Evolutionary conservation across 2,113 vertebrate genomes (phyloP), one percentile per base, ranked within the genome.

Genomic region (Trochalopteron elliotii): DNA sequence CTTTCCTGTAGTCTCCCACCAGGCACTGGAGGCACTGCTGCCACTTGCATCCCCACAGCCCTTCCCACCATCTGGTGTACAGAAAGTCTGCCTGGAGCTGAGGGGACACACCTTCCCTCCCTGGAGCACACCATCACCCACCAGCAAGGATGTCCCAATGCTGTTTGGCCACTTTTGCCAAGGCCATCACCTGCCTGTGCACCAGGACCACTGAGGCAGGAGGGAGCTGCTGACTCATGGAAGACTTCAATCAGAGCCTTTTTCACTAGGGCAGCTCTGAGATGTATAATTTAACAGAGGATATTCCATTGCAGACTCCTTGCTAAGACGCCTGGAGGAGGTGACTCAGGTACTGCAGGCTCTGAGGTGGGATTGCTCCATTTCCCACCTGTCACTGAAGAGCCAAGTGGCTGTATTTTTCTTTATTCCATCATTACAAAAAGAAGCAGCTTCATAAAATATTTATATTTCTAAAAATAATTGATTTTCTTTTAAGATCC

Each of bases 401-500:
- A 74, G 64, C 40, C 28, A 74, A 87, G 65, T 21, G 72, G 52
- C 35, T 4, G 27, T 28, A 57, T 63, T 87, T 75, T 70, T 22
- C 68, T 90, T 88, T 76, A 90, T 68, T 59, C 68, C 45, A 0
- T 59, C 49, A 65, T 75, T 94, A 89, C 39, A 35, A 65, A 56
- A 72, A 93, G 47, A 27, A 77, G 76, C 61, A 28, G 92, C 77
- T 87, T 81, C 61, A 59, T 90, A 89, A 93, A 93, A 89, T 92
- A 93, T 93, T 93, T 90, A 85, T 77, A 84, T 94, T 81, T 76
- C 75, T 76, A 72, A 84, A 68, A 90, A 93, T 87, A 92, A 92
- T 95, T 94, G 24, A 78, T 94, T 93, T 89, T 21, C 52, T 93
- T 94, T 89, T 68, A 77, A 85, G 87, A 87, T 15, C 59, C 79